Evolutionary conservation across 1,140 invertebrate genomes (phyloP).

Genomic region (Heliothis virescens): DNA sequence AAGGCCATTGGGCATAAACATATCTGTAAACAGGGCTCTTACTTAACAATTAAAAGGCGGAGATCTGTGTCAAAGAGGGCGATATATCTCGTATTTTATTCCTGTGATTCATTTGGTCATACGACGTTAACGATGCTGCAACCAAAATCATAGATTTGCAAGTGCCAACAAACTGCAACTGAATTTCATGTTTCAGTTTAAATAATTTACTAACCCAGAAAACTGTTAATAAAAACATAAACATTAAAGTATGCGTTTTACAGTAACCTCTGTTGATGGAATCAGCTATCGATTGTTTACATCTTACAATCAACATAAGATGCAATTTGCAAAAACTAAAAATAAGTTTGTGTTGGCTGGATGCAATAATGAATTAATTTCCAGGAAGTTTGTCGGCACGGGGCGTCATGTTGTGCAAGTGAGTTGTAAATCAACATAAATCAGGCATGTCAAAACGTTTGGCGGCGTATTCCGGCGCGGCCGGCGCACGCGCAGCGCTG

Average conservation of each 20-base stretch:
- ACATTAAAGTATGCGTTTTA: background rate
- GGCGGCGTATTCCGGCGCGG: slow-evolving; percentile 56
- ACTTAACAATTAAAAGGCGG: background rate
- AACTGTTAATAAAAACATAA: background rate
- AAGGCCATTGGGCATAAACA: background rate
- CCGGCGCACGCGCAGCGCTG: slow-evolving; percentile 45
- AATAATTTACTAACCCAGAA: no score
- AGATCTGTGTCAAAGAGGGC: no score
- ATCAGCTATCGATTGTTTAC: slow-evolving; percentile 28
- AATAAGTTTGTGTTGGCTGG: slow-evolving; percentile 37
- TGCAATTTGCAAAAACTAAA: slow-evolving; percentile 34
- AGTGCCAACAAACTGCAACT: no score
- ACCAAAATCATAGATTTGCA: no score
- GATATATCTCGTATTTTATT: no score
- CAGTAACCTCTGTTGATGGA: slow-evolving; percentile 5
- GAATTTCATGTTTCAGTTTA: no score
- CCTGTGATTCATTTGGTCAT: no score
- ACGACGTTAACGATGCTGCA: no score
- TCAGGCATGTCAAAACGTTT: slow-evolving; percentile 69
- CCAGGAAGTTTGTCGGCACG: slow-evolving; percentile 48
- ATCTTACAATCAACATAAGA: slow-evolving; percentile 4
- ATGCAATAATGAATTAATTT: slow-evolving; percentile 47
- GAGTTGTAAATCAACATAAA: slow-evolving; percentile 69
- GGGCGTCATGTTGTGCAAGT: slow-evolving; percentile 48
- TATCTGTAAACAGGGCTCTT: background rate